These are phyloP conservation scores for Coelopa pilipes DNA, from an alignment of 2,888 invertebrate genomes.

Conservation along the genomic window DNA sequence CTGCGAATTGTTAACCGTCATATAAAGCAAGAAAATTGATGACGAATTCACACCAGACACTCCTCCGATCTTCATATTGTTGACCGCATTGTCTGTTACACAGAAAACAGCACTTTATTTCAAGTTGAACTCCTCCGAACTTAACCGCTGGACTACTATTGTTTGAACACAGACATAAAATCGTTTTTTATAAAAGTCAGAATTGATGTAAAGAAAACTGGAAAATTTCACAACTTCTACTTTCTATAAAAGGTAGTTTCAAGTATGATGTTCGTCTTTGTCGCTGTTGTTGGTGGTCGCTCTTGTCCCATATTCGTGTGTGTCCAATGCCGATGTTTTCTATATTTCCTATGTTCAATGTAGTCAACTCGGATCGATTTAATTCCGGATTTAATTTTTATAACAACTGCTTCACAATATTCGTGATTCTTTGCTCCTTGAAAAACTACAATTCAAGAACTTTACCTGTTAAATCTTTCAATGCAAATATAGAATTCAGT, in stretches of 20 bases:
- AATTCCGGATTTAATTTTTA: slow-evolving; percentile 22
- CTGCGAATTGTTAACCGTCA: slow-evolving; percentile 13
- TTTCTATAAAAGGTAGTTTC: slow-evolving; percentile 33
- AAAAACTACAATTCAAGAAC: not conserved
- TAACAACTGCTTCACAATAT: not conserved
- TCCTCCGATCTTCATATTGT: slow-evolving; percentile 5
- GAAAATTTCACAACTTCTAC: slow-evolving; percentile 30
- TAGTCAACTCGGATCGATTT: slow-evolving; percentile 27
- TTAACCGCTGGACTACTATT: too few relatives aligned
- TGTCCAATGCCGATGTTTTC: slow-evolving; percentile 29
- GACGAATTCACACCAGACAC: slow-evolving; percentile 24
- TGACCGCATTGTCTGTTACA: slow-evolving; percentile 14
- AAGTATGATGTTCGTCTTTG: slow-evolving; percentile 38
- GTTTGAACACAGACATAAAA: too few relatives aligned
- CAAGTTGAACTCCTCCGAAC: slow-evolving; percentile 1
- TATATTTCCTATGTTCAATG: slow-evolving; percentile 26
- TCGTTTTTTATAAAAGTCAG: too few relatives aligned
- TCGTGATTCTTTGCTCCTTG: too few relatives aligned
- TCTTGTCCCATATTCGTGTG: too few relatives aligned
- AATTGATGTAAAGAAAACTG: slow-evolving; percentile 8
- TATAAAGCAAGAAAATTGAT: slow-evolving; percentile 17
- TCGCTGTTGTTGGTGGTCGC: not conserved
- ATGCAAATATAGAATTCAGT: slow-evolving; percentile 15
- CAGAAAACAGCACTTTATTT: not conserved
- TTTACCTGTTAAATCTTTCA: slow-evolving; percentile 21